These are phyloP conservation scores for Thaleichthys pacificus DNA, from an alignment of 2,797 vertebrate species.

Conservation along the genomic window DNA sequence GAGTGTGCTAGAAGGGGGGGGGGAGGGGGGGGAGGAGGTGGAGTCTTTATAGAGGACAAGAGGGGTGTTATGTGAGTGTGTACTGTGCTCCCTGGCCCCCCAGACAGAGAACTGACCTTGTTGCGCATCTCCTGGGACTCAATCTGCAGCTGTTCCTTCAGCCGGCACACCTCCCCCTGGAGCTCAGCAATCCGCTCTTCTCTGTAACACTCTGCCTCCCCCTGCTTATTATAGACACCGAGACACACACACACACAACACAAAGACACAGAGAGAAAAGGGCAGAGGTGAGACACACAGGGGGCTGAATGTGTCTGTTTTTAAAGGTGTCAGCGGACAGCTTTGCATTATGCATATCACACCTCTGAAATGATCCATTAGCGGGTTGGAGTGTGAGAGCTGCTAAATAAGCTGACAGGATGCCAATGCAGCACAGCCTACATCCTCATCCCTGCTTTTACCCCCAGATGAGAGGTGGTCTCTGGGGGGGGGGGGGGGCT, in stretches of 20 bases:
- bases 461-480: conserved; percentile 38
- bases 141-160: conserved; percentile 52
- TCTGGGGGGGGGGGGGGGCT: background rate
- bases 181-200: conserved; percentile 65
- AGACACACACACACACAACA: conserved; percentile 30
- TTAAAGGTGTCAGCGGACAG: conserved; percentile 74
- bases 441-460: conserved; percentile 36
- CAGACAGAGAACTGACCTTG: conserved; percentile 53
- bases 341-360: conserved; percentile 80
- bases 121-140: conserved; percentile 46
- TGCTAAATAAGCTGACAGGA: conserved; percentile 63
- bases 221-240: conserved; percentile 45
- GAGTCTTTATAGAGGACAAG: conserved; percentile 11
- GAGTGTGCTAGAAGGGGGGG: no score
- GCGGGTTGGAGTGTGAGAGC: conserved; percentile 64
- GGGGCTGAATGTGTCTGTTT: conserved; percentile 62
- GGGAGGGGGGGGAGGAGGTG: no score
- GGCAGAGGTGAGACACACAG: conserved; percentile 50
- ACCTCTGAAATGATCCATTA: conserved; percentile 80
- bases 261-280: conserved; percentile 11
- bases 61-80: conserved; percentile 13
- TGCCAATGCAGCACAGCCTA: conserved; percentile 26
- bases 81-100: background rate
- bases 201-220: conserved; percentile 55
- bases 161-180: conserved; percentile 62